A percentile compares a stretch with the other conserved stretches of the same genome.
Conservation (phyloP, 2,797 vertebrate genomes). For the Luscinia luscinia region DNA sequence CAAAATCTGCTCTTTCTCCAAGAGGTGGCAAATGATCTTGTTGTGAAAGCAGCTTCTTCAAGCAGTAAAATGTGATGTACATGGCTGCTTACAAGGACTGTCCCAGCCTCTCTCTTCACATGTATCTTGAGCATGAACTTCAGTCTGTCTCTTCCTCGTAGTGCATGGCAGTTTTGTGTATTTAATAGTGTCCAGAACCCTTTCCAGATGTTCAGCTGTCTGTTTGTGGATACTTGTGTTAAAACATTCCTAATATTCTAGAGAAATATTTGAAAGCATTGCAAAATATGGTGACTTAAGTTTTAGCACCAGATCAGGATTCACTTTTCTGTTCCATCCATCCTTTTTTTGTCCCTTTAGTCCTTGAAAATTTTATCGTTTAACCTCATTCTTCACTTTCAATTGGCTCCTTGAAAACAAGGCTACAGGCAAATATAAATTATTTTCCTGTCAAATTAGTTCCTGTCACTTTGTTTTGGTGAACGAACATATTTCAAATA, state of each 20-base stretch:
- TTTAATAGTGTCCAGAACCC: not conserved
- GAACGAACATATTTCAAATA: not conserved
- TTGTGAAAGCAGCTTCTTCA: not conserved
- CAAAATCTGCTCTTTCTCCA: conserved; percentile 8
- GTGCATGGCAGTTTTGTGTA: not conserved
- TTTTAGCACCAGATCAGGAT: not conserved
- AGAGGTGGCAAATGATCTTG: not conserved
- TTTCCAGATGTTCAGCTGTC: not conserved
- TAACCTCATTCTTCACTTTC: not conserved
- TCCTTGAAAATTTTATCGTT: not conserved
- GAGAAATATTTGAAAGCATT: not conserved
- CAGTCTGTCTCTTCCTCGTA: not conserved
- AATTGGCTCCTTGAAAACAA: not conserved
- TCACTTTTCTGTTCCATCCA: not conserved
- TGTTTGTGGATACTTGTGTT: not conserved
- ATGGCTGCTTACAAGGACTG: not conserved
- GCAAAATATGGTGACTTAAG: not conserved
- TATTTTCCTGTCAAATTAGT: not conserved
- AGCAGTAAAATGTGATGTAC: not conserved
- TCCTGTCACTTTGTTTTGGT: not conserved
- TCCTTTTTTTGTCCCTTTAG: not conserved
- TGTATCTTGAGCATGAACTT: not conserved
- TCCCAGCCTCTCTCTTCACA: not conserved
- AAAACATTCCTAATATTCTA: not conserved
- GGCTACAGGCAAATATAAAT: not conserved